Evolutionary conservation across 2,113 vertebrate genomes (phyloP), one percentile per base, ranked within the genome.

Genomic region (Balaeniceps rex): DNA sequence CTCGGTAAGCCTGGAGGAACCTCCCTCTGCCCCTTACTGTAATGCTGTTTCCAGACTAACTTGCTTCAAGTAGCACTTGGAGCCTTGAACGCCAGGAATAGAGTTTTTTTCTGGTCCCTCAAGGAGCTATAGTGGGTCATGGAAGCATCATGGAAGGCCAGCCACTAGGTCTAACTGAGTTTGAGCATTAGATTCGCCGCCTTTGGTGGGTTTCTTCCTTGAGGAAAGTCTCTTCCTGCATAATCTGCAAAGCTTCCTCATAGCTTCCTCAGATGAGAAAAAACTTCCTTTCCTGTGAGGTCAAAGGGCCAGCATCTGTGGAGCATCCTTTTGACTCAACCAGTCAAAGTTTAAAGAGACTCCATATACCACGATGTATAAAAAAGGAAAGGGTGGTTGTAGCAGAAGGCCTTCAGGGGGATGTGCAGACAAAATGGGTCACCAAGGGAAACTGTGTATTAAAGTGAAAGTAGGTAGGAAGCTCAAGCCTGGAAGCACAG

Each of bases 401-500:
- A 81, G 63, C 31, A 88, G 64, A 57, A 71, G 68, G 36, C n/a
- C 46, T 76, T 87, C 36, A 40, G 68, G n/a, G 22, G 7, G 12
- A 57, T 80, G 34, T 24, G 51, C 42, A 70, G 71, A 65, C 54
- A 81, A 87, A 91, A 77, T 36, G 46, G 83, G 52, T 40, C 46
- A 66, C 25, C 21, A 68, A 58, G 68, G 64, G 64, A 86, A 83
- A 63, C 10, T 19, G 33, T 28, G 17, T 57, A 42, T 86, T 94
- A 69, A 83, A 83, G 54, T 74, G 40, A 49, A 87, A 69, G 58
- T 11, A 77, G 46, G 70, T 83, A 44, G 75, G 66, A 90, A 93
- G 40, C 36, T 87, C 40, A 83, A 85, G 75, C 70, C 93, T 96
- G 77, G 76, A 88, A 96, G 87, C 22, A 76, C 22, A 79, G 64